Conservation (phyloP, 2,113 vertebrate species). For the Litocranius walleri region DNA sequence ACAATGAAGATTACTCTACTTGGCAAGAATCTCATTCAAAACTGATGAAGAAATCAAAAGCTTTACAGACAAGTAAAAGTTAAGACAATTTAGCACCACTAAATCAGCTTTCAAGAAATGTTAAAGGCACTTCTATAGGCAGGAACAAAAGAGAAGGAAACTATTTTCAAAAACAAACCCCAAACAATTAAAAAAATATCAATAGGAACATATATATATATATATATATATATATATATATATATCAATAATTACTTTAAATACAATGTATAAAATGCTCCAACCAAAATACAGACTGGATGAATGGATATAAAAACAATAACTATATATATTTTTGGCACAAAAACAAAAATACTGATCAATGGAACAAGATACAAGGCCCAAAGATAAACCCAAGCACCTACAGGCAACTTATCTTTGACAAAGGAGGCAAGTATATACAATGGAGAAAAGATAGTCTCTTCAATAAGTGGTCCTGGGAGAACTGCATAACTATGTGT, state of each 20-base stretch:
- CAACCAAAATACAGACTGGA: neutral
- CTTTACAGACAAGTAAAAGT: neutral
- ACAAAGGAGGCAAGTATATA: neutral
- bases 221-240: too few species aligned
- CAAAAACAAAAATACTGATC: neutral
- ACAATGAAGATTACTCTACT: neutral
- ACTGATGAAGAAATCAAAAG: neutral
- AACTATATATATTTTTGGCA: neutral
- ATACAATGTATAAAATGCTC: neutral
- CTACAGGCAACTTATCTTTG: neutral
- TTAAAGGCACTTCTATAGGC: neutral
- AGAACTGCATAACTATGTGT: neutral
- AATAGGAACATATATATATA: neutral
- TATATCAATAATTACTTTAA: neutral
- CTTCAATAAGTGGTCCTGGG: neutral
- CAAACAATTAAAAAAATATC: neutral
- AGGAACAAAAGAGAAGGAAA: neutral
- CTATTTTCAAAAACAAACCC: neutral
- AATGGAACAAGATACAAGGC: neutral
- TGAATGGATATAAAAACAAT: neutral
- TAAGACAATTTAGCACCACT: neutral
- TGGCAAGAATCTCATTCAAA: neutral
- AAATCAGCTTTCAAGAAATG: neutral
- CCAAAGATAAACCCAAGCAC: neutral
- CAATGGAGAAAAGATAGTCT: neutral